Evolutionary conservation across 2,888 invertebrate genomes (phyloP).

Genomic region (Amiota communis): DNA sequence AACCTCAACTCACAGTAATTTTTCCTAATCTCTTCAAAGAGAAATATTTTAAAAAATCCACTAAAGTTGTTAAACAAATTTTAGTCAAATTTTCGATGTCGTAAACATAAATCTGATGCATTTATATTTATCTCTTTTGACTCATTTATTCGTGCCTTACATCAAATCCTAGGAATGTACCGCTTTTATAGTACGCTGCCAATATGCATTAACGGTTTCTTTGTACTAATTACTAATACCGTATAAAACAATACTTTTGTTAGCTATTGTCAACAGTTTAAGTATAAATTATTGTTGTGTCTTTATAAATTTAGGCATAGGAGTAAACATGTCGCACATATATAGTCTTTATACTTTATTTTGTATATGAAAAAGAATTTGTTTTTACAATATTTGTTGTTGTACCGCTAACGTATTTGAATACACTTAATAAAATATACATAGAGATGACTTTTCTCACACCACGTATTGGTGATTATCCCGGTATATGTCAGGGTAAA

Average conservation of each 20-base stretch:
- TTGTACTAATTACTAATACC: too few relatives aligned
- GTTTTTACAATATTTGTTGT: not conserved
- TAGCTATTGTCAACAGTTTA: not conserved
- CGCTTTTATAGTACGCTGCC: too few relatives aligned
- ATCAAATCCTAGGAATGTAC: too few relatives aligned
- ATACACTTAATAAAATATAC: constrained; percentile 10
- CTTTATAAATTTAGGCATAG: not conserved
- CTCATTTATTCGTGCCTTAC: too few relatives aligned
- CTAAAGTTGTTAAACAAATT: too few relatives aligned
- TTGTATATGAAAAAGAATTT: not conserved
- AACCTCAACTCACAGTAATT: constrained; percentile 3
- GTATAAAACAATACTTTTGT: not conserved
- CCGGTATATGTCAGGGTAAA: constrained; percentile 95
- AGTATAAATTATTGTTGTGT: not conserved
- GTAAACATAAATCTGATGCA: too few relatives aligned
- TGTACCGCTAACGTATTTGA: constrained; percentile 7
- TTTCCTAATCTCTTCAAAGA: too few relatives aligned
- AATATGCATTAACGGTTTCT: too few relatives aligned
- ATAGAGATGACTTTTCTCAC: constrained; percentile 87
- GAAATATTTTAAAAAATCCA: too few relatives aligned
- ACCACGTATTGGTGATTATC: constrained; percentile 89
- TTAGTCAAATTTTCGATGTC: too few relatives aligned
- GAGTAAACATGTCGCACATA: constrained; percentile 4
- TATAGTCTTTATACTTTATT: not conserved
- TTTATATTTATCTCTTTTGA: too few relatives aligned